Percentiles rank a stretch among this genome's conserved stretches.
Evolutionary conservation across 2,797 vertebrate genomes (phyloP).

Genomic region (Pelobates cultripes): DNA sequence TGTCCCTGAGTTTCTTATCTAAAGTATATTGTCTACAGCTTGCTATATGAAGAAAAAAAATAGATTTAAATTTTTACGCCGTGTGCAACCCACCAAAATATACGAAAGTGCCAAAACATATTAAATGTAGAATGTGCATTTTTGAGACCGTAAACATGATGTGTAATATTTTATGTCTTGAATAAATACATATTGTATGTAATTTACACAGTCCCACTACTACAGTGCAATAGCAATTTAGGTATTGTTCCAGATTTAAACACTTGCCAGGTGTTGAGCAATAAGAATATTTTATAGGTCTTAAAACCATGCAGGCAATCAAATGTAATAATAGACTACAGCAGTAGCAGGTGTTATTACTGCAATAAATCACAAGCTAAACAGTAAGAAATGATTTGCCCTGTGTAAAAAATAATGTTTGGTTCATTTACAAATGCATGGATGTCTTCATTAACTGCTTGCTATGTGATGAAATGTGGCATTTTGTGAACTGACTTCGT

Average conservation of each 20-base stretch:
- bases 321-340: conserved; percentile 43
- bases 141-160: neutral
- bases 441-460: conserved; percentile 22
- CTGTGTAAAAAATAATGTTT: conserved; percentile 18
- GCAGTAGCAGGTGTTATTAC: conserved; percentile 40
- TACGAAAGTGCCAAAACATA: neutral
- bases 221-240: conserved; percentile 15
- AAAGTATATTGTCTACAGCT: neutral
- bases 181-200: neutral
- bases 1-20: neutral
- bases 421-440: conserved; percentile 26
- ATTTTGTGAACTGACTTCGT: too few relatives aligned
- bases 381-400: conserved; percentile 38
- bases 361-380: conserved; percentile 49
- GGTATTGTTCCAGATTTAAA: conserved; percentile 36
- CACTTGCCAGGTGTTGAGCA: conserved; percentile 44
- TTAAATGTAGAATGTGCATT: neutral
- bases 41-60: neutral
- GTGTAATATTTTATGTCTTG: neutral
- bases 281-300: conserved; percentile 48
- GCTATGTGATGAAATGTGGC: neutral
- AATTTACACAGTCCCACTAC: conserved; percentile 16
- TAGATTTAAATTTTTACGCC: too few relatives aligned
- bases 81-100: too few relatives aligned
- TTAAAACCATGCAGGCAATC: conserved; percentile 43